Base-by-base conservation (phyloP, 2,888 invertebrate genomes). In the Odontomyia ornata region DNA sequence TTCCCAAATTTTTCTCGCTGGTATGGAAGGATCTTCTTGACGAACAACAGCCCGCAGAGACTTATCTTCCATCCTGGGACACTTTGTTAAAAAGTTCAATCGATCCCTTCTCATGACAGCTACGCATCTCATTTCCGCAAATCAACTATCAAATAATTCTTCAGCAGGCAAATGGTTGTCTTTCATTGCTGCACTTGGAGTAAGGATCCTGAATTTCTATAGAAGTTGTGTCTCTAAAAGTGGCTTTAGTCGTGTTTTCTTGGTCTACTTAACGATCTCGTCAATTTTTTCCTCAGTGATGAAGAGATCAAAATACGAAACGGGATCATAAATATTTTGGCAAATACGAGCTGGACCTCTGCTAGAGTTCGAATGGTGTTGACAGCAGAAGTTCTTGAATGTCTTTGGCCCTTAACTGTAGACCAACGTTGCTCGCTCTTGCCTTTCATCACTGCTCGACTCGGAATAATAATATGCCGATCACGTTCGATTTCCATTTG, bases 121-220 rank as follows among this genome's bases (percentile, higher is more conserved):
- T 5, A 80, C 77, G 60, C 81, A 81, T n/a, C 80, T 64, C 9
- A 76, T 80, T 56, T 79, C 80, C 13, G 60, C 65, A 67, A 76
- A 81, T 28, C 76, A 56, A 47, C 75, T 76, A 75, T 81, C 79
- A 76, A 82, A 81, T 46, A 82, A 57, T 77, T 82, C 81, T 25
- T 79, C 78, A 43, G 79, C 79, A 52, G 80, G 79, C 21, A 81
- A 75, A 78, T 81, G 81, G 67, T 82, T 81, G 77, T 82, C 80
- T 78, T 82, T 81, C 72, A 80, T 60, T 43, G 80, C 80, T 71
- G 81, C 81, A 69, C 78, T 56, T 76, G 82, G 76, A 60, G 79
- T 78, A 36, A 82, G 78, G 3, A 81, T 80, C 82, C 28, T 77
- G 76, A 46, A 82, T 80, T 80, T 81, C 81, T 72, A 62, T 60